These are phyloP conservation scores for Troides aeacus DNA, from an alignment of 2,888 invertebrate genomes.

Conservation along the genomic window DNA sequence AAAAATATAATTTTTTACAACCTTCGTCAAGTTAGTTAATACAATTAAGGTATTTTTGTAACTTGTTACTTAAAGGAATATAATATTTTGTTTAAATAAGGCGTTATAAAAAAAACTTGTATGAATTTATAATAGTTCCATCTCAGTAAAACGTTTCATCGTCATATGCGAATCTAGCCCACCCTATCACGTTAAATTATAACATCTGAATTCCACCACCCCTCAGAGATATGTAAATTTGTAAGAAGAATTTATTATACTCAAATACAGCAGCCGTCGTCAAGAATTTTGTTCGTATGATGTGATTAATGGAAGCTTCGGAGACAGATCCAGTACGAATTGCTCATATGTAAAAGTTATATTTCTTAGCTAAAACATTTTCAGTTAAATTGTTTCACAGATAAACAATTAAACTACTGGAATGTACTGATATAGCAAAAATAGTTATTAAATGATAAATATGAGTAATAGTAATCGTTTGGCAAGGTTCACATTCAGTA, in stretches of 20 bases:
- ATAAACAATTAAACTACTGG: neutral
- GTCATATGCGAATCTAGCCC: conserved; percentile 8
- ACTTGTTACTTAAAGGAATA: neutral
- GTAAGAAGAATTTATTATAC: conserved; percentile 19
- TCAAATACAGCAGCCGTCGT: conserved; percentile 16
- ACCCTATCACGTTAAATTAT: conserved; percentile 7
- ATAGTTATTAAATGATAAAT: too few relatives aligned
- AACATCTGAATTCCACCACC: conserved; percentile 9
- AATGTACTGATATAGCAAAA: too few relatives aligned
- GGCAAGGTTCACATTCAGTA: too few relatives aligned
- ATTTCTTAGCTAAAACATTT: too few relatives aligned
- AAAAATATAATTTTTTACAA: too few relatives aligned
- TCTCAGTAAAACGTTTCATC: neutral
- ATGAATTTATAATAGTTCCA: neutral
- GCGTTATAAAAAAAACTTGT: too few relatives aligned
- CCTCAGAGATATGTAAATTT: conserved; percentile 22
- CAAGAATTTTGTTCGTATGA: conserved; percentile 8
- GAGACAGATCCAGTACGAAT: neutral
- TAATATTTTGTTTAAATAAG: too few relatives aligned
- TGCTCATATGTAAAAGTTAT: neutral
- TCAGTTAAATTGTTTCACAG: too few relatives aligned
- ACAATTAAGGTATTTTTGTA: neutral
- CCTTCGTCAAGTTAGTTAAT: too few relatives aligned
- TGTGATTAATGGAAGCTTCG: conserved; percentile 7
- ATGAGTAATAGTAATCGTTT: too few relatives aligned